Percentiles rank a stretch among this genome's conserved stretches.
phyloP scores from a whole-genome alignment of 2,888 invertebrate genomes.

The Eledone cirrhosa region DNA sequence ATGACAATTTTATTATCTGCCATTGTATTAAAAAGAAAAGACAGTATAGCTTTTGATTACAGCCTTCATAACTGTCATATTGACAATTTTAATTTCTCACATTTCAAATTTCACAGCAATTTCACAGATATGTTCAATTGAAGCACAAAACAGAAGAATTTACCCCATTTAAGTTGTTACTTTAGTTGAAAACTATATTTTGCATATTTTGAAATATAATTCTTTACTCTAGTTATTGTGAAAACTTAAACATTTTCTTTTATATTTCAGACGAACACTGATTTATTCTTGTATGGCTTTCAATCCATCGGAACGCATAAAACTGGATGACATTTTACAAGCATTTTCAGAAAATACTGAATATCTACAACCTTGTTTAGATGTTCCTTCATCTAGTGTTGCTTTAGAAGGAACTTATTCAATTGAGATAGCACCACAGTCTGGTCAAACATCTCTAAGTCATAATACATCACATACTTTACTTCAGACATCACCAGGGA shows the following conservation, averaged over 20 bases:
- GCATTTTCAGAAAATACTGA: slow-evolving; percentile 81
- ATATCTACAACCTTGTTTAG: slow-evolving; percentile 81
- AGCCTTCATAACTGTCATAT: too few species aligned
- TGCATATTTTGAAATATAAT: too few species aligned
- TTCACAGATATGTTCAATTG: too few species aligned
- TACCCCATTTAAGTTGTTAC: too few species aligned
- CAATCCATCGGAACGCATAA: slow-evolving; percentile 77
- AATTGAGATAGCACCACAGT: slow-evolving; percentile 66
- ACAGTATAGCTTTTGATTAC: too few species aligned
- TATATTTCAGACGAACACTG: slow-evolving; percentile 74
- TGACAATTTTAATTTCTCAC: too few species aligned
- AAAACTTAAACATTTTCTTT: slow-evolving; percentile 1
- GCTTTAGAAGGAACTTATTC: slow-evolving; percentile 77
- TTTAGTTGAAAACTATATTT: too few species aligned
- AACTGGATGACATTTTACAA: slow-evolving; percentile 82
- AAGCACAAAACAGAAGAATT: too few species aligned
- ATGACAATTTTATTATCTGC: too few species aligned
- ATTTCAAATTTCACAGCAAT: too few species aligned
- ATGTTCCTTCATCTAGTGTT: slow-evolving; percentile 77
- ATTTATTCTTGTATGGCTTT: slow-evolving; percentile 83
- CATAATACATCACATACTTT: slow-evolving; percentile 44
- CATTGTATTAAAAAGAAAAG: too few species aligned
- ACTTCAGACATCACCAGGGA: slow-evolving; percentile 44
- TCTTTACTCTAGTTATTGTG: too few species aligned
- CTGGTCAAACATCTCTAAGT: slow-evolving; percentile 49